These are phyloP conservation scores for Ptilorrhoa leucosticta DNA, from an alignment of 2,113 vertebrate genomes.

Conservation along the genomic window DNA sequence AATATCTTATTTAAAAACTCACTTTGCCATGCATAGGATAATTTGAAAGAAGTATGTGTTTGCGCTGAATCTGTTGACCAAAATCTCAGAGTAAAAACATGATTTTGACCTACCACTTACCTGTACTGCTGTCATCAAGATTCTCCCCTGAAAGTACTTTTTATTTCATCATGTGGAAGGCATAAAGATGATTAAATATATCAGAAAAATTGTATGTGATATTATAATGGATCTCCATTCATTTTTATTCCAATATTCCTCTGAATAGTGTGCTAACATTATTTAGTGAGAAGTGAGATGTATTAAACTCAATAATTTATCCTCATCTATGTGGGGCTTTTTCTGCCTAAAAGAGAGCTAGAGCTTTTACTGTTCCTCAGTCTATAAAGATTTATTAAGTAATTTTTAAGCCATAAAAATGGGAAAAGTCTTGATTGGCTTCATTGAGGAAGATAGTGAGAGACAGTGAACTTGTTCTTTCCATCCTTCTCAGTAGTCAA, in stretches of 20 bases:
- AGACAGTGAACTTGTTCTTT: not conserved
- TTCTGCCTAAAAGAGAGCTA: not conserved
- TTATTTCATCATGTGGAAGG: not conserved
- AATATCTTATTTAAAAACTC: not conserved
- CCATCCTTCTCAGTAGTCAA: not conserved
- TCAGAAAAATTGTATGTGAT: not conserved
- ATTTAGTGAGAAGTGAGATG: not conserved
- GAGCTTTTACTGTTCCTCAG: not conserved
- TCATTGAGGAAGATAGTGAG: not conserved
- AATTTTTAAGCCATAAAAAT: not conserved
- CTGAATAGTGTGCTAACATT: not conserved
- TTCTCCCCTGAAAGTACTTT: not conserved
- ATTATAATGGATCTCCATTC: not conserved
- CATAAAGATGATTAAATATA: not conserved
- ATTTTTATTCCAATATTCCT: not conserved
- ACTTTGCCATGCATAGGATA: not conserved
- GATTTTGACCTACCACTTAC: not conserved
- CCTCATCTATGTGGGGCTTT: not conserved
- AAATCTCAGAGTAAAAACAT: not conserved
- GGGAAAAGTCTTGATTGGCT: not conserved
- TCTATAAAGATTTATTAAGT: not conserved
- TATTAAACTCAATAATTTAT: constrained; percentile 3
- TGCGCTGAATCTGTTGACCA: not conserved
- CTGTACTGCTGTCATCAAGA: not conserved
- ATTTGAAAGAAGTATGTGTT: not conserved